Evolutionary conservation across 2,797 vertebrate genomes (phyloP).

Genomic region (Phoeniculus purpureus): DNA sequence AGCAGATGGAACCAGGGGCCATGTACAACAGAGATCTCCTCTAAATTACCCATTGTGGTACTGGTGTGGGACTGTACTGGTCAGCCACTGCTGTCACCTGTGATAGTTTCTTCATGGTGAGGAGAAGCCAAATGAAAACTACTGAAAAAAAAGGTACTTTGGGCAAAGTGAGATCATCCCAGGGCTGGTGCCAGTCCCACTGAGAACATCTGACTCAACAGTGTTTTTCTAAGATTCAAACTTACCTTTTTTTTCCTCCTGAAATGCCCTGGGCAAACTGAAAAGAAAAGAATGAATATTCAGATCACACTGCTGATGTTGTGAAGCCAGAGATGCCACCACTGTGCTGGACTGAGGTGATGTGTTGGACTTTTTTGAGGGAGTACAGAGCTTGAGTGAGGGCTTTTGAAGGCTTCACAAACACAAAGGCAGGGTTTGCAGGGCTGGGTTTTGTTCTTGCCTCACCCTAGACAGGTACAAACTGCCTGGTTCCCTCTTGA

Average conservation of each 20-base stretch:
- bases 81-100: background rate
- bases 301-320: background rate
- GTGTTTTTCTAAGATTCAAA: background rate
- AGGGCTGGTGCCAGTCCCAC: background rate
- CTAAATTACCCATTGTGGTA: background rate
- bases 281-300: background rate
- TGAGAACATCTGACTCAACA: background rate
- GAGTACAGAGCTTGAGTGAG: background rate
- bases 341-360: background rate
- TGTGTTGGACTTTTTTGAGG: background rate
- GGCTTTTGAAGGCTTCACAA: background rate
- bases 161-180: background rate
- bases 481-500: background rate
- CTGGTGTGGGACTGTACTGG: background rate
- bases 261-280: background rate
- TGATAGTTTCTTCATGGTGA: background rate
- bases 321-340: background rate
- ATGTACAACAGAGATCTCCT: background rate
- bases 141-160: background rate
- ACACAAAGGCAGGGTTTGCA: background rate
- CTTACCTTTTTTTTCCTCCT: background rate
- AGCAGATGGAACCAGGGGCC: background rate
- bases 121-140: background rate
- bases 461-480: background rate
- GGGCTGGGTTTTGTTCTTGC: background rate